Percentiles rank a stretch among this genome's conserved stretches.
Evolutionary conservation across 2,113 vertebrate genomes (phyloP).

Genomic region (Bambusicola thoracicus): DNA sequence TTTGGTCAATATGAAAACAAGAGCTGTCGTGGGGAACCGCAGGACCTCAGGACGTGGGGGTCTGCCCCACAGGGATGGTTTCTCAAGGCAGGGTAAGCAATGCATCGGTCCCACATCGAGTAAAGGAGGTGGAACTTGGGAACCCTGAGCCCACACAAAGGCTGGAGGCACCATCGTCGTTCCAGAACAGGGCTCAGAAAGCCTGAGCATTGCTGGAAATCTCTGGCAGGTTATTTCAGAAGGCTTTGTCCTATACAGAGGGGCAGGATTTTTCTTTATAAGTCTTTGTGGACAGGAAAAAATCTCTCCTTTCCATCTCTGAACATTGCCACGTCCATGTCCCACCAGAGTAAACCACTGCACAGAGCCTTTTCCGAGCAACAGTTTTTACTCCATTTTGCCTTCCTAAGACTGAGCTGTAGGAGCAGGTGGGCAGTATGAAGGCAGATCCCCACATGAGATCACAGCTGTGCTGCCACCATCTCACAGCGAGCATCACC

Average conservation of each 20-base stretch:
- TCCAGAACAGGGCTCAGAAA: not conserved
- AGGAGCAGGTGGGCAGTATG: not conserved
- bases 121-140: not conserved
- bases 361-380: not conserved
- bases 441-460: not conserved
- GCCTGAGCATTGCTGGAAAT: not conserved
- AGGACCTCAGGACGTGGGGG: not conserved
- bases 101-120: not conserved
- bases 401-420: not conserved
- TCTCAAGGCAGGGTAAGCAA: not conserved
- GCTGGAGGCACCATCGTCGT: accelerated
- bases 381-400: not conserved
- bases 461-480: accelerated
- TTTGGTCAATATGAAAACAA: not conserved
- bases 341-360: not conserved
- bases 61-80: not conserved
- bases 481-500: too few relatives aligned
- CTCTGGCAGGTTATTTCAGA: not conserved
- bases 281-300: not conserved
- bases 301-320: not conserved
- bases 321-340: not conserved
- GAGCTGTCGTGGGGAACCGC: accelerated
- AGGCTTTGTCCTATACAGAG: not conserved
- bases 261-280: not conserved
- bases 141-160: not conserved